Evolutionary conservation across 2,888 invertebrate species (phyloP), one percentile per base, ranked within the genome.

Genomic region (Caenorhabditis doughertyi): DNA sequence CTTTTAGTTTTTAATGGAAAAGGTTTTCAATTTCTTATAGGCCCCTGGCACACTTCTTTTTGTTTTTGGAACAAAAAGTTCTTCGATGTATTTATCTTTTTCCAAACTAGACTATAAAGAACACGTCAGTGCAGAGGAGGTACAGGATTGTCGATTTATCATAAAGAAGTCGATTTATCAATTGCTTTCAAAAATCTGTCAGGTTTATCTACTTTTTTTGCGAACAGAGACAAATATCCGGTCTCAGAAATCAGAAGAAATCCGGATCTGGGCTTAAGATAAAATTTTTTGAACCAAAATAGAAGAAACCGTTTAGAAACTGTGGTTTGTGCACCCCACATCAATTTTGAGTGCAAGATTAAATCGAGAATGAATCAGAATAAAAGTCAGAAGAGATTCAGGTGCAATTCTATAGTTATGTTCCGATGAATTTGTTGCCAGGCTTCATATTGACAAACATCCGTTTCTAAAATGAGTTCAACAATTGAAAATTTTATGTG

Each of bases 381-480:
- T n/a, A 16, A 11, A 11, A 55, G 21, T 13, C 35, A 32, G 11
- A 21, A 9, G 56, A 11, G 32, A 25, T 56, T 56, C 35, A 35
- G 21, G 27, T 29, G 25, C 53, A 39, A 32, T 44, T 51, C 68
- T 42, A 72, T 73, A 23, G 55, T 44, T 55, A 55, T 47, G 53
- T 65, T 62, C 39, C 35, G 8, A n/a, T 49, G 51, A 23, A 32
- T 35, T 47, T 49, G 44, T 49, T 39, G 51, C 53, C 77, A 53
- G 67, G 60, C 76, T 44, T 44, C 68, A 39, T 49, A 68, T 53
- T 77, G 49, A 77, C 77, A 77, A 77, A 68, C 77, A 77, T 62
- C 77, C 49, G 77, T 62, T 60, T 77, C 68, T 49, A 62, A 77
- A 68, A 64, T n/a, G 42, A 49, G 56, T 1, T 21, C 42, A 60